Evolutionary conservation across 1,140 invertebrate genomes (phyloP).

Genomic region (Cherax destructor): DNA sequence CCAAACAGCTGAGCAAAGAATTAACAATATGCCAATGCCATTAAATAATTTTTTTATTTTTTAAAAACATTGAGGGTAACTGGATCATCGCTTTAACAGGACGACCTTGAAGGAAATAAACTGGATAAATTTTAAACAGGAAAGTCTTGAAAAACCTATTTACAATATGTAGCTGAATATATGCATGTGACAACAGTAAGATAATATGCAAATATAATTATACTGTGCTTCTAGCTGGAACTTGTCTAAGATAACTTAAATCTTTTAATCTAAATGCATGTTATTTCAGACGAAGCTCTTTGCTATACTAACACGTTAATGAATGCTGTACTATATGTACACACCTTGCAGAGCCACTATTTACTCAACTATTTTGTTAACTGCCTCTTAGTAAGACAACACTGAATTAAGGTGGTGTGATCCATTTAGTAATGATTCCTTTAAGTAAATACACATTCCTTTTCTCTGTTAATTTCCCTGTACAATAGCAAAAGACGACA

Average conservation of each 20-base stretch:
- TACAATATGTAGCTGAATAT: too few species aligned
- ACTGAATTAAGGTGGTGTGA: background rate
- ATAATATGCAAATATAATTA: background rate
- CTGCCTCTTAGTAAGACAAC: background rate
- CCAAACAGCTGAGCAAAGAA: too few species aligned
- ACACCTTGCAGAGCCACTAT: background rate
- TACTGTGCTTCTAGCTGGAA: background rate
- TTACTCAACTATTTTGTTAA: background rate
- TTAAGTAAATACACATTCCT: constrained; percentile 11
- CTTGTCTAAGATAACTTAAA: background rate
- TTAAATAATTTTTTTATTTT: too few species aligned
- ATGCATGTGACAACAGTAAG: background rate
- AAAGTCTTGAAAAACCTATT: too few species aligned
- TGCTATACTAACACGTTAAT: background rate
- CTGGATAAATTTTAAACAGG: too few species aligned
- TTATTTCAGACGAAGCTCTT: background rate
- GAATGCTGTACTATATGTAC: background rate
- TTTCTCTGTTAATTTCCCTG: constrained; percentile 11
- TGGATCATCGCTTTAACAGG: too few species aligned
- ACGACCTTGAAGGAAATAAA: too few species aligned
- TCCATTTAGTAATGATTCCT: background rate
- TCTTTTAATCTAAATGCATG: background rate
- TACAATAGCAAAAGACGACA: constrained; percentile 17
- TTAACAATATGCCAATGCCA: too few species aligned
- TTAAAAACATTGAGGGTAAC: too few species aligned